Conservation (phyloP, 53 echinoderm and acorn worm species). For the Luidia sarsii region DNA sequence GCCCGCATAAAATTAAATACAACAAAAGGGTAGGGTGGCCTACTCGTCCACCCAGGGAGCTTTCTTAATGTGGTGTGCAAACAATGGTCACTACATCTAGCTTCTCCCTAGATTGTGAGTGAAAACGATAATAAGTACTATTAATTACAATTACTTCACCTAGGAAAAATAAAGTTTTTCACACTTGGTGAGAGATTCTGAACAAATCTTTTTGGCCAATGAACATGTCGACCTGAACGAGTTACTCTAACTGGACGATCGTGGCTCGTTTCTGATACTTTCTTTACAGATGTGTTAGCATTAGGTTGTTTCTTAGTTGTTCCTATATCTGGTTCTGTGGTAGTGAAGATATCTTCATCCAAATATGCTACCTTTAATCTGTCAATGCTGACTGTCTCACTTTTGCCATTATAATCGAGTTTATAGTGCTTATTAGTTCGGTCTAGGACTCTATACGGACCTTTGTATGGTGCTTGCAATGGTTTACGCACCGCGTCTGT, state of each 20-base stretch:
- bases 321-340: not conserved
- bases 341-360: not conserved
- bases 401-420: not conserved
- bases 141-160: not conserved
- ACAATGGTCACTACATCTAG: not conserved
- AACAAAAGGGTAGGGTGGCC: no score
- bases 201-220: not conserved
- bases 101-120: not conserved
- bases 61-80: no score
- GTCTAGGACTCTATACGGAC: constrained; percentile 27
- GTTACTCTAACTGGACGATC: not conserved
- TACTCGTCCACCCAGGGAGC: no score
- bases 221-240: not conserved
- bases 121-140: not conserved
- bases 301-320: not conserved
- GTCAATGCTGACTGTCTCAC: constrained; percentile 39
- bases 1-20: no score
- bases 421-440: constrained; percentile 29
- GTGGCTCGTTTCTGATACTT: not conserved
- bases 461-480: constrained; percentile 43
- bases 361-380: constrained; percentile 49
- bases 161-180: no score
- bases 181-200: no score
- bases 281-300: no score
- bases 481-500: constrained; percentile 19